These are phyloP conservation scores for Periophthalmus modestus DNA, from an alignment of 2,113 vertebrate genomes.

Conservation along the genomic window DNA sequence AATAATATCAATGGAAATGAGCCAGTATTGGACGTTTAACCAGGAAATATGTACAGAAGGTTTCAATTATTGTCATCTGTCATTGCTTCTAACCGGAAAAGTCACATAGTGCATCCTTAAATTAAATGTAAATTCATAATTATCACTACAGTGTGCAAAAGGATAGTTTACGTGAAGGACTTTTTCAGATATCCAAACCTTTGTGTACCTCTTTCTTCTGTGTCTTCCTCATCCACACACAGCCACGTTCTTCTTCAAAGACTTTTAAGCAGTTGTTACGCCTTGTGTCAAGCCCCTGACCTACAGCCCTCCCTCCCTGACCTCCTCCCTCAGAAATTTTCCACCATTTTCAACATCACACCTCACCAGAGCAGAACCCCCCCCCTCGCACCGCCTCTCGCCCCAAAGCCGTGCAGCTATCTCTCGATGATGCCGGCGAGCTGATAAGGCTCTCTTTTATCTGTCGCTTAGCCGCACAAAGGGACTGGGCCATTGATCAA, in stretches of 20 bases:
- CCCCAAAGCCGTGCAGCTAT: slow-evolving; percentile 53
- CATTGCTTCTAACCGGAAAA: too few relatives aligned
- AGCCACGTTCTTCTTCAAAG: slow-evolving; percentile 52
- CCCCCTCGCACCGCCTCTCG: slow-evolving; percentile 19
- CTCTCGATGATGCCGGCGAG: slow-evolving; percentile 69
- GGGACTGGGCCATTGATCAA: slow-evolving; percentile 79
- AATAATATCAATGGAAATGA: too few relatives aligned
- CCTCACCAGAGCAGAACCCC: slow-evolving; percentile 46
- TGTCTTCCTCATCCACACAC: slow-evolving; percentile 28
- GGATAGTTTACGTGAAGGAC: neutral
- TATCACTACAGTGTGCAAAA: too few relatives aligned
- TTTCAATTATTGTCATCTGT: too few relatives aligned
- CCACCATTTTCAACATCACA: slow-evolving; percentile 41
- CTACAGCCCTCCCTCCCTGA: slow-evolving; percentile 46
- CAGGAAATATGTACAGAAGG: too few relatives aligned
- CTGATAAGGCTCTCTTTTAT: slow-evolving; percentile 81
- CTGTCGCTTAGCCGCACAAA: slow-evolving; percentile 80
- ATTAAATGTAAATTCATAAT: too few relatives aligned
- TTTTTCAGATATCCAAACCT: too few relatives aligned
- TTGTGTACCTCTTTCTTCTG: slow-evolving; percentile 30
- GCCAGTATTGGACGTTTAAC: too few relatives aligned
- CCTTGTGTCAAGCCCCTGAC: slow-evolving; percentile 73
- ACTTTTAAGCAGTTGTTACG: slow-evolving; percentile 74
- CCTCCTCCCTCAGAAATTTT: neutral
- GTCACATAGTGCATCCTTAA: too few relatives aligned